These are phyloP conservation scores for Acrossocheilus wenchowensis DNA, from an alignment of 2,797 vertebrate genomes.

Conservation along the genomic window DNA sequence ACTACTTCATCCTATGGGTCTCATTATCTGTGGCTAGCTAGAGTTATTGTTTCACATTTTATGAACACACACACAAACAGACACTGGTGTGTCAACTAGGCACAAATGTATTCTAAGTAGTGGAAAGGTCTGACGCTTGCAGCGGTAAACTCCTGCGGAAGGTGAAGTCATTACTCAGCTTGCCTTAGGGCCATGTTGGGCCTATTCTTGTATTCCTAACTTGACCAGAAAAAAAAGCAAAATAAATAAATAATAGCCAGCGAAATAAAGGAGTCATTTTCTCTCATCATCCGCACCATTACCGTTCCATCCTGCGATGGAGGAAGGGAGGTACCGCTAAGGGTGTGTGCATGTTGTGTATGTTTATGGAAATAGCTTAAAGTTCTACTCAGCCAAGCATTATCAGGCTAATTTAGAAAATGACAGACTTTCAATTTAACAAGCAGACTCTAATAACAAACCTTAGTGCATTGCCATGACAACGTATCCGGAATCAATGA, in stretches of 20 bases:
- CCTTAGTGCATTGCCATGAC: slow-evolving; percentile 51
- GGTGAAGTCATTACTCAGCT: slow-evolving; percentile 52
- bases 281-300: slow-evolving; percentile 42
- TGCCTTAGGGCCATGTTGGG: slow-evolving; percentile 30
- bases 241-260: slow-evolving; percentile 38
- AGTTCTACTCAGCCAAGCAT: slow-evolving; percentile 42
- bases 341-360: slow-evolving; percentile 3
- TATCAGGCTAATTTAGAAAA: slow-evolving; percentile 53
- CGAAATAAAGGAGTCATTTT: slow-evolving; percentile 31
- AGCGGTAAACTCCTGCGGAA: background rate
- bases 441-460: slow-evolving; percentile 41
- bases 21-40: slow-evolving; percentile 17
- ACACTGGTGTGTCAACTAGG: slow-evolving; percentile 10
- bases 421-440: slow-evolving; percentile 47
- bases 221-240: slow-evolving; percentile 9
- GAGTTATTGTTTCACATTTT: slow-evolving; percentile 23
- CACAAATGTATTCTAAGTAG: slow-evolving; percentile 13
- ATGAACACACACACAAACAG: slow-evolving; percentile 7
- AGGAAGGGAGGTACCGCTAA: background rate
- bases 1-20: background rate
- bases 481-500: slow-evolving; percentile 42
- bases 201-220: slow-evolving; percentile 37
- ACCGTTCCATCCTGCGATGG: background rate
- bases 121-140: background rate
- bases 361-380: slow-evolving; percentile 50